A percentile compares a stretch with the other conserved stretches of the same genome.
phyloP scores from a whole-genome alignment of 2,113 vertebrate genomes.

The Sceloporus tristichus region DNA sequence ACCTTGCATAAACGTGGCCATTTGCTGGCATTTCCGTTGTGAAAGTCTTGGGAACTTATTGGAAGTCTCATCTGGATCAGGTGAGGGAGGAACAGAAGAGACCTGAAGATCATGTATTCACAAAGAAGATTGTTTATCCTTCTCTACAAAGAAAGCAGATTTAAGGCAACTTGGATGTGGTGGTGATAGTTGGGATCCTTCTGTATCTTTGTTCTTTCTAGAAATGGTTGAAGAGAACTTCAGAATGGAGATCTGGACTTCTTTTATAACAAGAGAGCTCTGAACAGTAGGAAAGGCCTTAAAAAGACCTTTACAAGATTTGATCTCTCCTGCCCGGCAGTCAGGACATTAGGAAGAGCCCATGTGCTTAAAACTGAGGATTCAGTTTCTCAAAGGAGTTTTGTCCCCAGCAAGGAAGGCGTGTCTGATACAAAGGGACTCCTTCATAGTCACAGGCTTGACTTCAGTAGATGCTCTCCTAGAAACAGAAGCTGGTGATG shows the following conservation, averaged over 20 bases:
- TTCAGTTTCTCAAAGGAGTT: conserved; percentile 68
- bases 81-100: conserved; percentile 72
- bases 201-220: conserved; percentile 44
- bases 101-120: conserved; percentile 64
- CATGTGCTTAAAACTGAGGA: conserved; percentile 65
- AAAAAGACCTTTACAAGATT: conserved; percentile 60
- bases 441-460: conserved; percentile 73
- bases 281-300: conserved; percentile 65
- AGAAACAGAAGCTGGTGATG: conserved; percentile 74
- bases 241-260: conserved; percentile 60
- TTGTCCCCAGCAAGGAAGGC: conserved; percentile 64
- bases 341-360: conserved; percentile 70
- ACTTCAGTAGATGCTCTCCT: conserved; percentile 77
- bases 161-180: conserved; percentile 65
- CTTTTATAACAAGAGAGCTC: conserved; percentile 7
- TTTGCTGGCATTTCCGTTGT: conserved; percentile 57
- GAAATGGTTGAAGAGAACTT: conserved; percentile 59
- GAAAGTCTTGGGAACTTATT: conserved; percentile 59
- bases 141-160: conserved; percentile 65
- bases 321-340: conserved; percentile 65
- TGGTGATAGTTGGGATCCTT: conserved; percentile 48
- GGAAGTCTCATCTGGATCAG: conserved; percentile 62
- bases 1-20: conserved; percentile 34
- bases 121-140: conserved; percentile 60
- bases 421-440: conserved; percentile 69